These are phyloP conservation scores for Meriones psammophilus DNA, from an alignment of 2,797 vertebrate genomes.

Conservation along the genomic window DNA sequence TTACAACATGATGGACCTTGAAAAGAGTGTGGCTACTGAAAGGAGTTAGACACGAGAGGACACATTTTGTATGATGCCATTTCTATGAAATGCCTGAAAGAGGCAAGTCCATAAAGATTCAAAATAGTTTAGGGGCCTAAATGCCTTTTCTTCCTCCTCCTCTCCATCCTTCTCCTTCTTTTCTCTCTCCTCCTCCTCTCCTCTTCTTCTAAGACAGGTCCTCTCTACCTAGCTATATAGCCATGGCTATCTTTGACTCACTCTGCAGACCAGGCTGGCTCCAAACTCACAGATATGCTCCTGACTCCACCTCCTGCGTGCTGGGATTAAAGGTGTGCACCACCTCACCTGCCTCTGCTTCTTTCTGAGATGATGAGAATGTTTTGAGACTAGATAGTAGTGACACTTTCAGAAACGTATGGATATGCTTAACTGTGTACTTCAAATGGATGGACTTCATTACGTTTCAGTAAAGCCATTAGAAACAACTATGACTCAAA, in stretches of 20 bases:
- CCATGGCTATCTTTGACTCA: neutral
- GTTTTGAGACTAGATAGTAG: neutral
- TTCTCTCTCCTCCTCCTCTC: accelerated
- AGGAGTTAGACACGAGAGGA: neutral
- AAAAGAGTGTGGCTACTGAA: constrained; percentile 16
- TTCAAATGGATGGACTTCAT: neutral
- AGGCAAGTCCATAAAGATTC: constrained; percentile 31
- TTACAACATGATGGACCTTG: neutral
- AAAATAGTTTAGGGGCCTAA: neutral
- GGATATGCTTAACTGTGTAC: neutral
- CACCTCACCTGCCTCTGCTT: neutral
- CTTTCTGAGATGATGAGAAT: neutral
- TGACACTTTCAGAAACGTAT: neutral
- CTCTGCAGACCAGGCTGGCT: neutral
- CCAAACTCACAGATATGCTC: neutral
- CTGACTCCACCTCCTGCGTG: neutral
- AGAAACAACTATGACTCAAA: constrained; percentile 6
- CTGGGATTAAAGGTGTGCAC: neutral
- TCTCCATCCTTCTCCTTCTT: neutral
- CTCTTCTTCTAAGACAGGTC: neutral
- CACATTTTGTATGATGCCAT: neutral
- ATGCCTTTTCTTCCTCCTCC: neutral
- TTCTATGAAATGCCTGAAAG: neutral
- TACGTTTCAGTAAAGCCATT: neutral
- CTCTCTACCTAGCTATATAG: neutral